These are phyloP conservation scores for Limenitis camilla DNA, from an alignment of 2,888 invertebrate genomes.

Conservation along the genomic window DNA sequence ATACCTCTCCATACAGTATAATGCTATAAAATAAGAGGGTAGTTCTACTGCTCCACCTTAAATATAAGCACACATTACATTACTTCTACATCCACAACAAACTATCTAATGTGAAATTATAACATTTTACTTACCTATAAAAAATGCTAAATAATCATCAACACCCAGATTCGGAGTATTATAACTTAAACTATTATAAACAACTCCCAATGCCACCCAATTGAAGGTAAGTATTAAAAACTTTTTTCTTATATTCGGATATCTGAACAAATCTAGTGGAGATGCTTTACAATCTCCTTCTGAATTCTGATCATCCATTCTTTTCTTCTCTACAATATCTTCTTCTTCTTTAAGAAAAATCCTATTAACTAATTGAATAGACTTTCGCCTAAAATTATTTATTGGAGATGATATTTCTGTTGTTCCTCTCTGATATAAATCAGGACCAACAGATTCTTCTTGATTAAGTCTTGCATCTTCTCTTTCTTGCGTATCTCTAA, in stretches of 20 bases:
- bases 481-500: constrained; percentile 26
- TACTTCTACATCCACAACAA: not conserved
- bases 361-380: constrained; percentile 49
- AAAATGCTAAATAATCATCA: constrained; percentile 79
- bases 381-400: constrained; percentile 52
- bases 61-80: constrained; percentile 17
- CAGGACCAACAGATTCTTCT: constrained; percentile 34
- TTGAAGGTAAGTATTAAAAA: constrained; percentile 78
- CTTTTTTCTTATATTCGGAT: constrained; percentile 79
- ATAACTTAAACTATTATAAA: constrained; percentile 79
- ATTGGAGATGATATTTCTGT: constrained; percentile 48
- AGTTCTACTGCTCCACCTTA: constrained; percentile 77
- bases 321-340: constrained; percentile 48
- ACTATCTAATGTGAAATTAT: not conserved
- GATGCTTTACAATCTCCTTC: constrained; percentile 71
- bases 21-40: constrained; percentile 78
- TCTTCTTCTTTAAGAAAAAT: constrained; percentile 51
- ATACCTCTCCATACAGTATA: constrained; percentile 78
- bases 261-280: constrained; percentile 76
- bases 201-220: constrained; percentile 80
- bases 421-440: constrained; percentile 44
- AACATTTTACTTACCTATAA: constrained; percentile 67
- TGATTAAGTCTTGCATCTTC: constrained; percentile 22
- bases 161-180: constrained; percentile 80
- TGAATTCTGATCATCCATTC: constrained; percentile 61